phyloP scores from a whole-genome alignment of 2,888 invertebrate genomes.

The Barypeithes pellucidus region DNA sequence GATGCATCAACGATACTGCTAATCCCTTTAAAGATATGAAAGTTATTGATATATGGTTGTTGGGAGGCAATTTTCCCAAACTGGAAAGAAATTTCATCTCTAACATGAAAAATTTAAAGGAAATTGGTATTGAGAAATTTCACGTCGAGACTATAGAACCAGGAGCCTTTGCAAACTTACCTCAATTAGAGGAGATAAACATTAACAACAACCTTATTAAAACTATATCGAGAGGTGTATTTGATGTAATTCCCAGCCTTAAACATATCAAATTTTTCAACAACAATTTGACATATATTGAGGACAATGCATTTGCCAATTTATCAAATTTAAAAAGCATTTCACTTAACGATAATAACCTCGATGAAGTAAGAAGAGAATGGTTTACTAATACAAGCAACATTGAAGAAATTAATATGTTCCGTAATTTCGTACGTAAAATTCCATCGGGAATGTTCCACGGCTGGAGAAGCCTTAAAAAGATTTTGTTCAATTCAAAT shows the following conservation, averaged over 20 bases:
- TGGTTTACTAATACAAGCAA: conserved; percentile 7
- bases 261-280: neutral
- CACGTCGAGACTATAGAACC: neutral
- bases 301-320: conserved; percentile 1
- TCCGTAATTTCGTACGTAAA: neutral
- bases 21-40: neutral
- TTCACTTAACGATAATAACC: neutral
- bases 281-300: neutral
- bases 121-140: neutral
- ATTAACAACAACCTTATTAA: neutral
- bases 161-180: neutral
- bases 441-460: neutral
- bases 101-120: neutral
- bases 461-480: neutral
- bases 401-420: neutral
- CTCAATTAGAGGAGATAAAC: neutral
- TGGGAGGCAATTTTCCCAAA: neutral
- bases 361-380: neutral
- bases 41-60: neutral
- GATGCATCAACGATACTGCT: neutral
- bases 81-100: neutral
- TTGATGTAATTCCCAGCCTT: neutral
- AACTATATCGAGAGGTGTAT: neutral
- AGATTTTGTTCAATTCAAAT: neutral
- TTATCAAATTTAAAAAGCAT: neutral